Conservation (phyloP, 2,797 vertebrate species). For the Melanotaenia pygmaea region DNA sequence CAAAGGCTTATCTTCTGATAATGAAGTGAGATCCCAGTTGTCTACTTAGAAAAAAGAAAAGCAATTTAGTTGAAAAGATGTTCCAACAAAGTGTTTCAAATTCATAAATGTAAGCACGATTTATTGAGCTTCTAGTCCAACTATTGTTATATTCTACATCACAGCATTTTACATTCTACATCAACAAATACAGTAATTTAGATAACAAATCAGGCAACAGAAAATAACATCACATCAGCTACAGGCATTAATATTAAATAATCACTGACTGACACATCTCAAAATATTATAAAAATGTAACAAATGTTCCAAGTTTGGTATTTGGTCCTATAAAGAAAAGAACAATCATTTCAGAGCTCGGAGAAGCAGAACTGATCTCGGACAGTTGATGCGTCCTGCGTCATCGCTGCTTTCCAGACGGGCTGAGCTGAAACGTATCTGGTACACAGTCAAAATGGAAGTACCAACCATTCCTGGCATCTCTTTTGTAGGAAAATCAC, state of each 20-base stretch:
- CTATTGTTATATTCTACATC: slow-evolving; percentile 67
- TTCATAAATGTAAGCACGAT: slow-evolving; percentile 55
- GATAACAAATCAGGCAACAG: slow-evolving; percentile 63
- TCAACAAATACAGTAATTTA: slow-evolving; percentile 70
- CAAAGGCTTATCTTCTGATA: not conserved
- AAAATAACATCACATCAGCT: slow-evolving; percentile 66
- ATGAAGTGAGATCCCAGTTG: not conserved
- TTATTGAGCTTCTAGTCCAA: slow-evolving; percentile 76
- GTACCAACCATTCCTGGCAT: slow-evolving; percentile 74
- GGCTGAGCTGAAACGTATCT: slow-evolving; percentile 54
- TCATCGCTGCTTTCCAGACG: slow-evolving; percentile 38
- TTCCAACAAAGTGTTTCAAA: slow-evolving; percentile 21
- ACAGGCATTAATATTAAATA: slow-evolving; percentile 67
- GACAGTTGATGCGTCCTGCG: slow-evolving; percentile 13
- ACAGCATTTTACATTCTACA: slow-evolving; percentile 80
- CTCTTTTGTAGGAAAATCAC: slow-evolving; percentile 71
- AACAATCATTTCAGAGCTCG: slow-evolving; percentile 51
- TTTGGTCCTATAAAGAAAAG: slow-evolving; percentile 75
- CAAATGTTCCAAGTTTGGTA: slow-evolving; percentile 78
- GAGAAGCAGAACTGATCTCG: slow-evolving; percentile 35
- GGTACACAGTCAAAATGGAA: slow-evolving; percentile 69
- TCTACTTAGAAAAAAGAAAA: not conserved
- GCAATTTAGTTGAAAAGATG: slow-evolving; percentile 9
- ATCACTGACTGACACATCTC: slow-evolving; percentile 66
- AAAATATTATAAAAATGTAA: slow-evolving; percentile 76